A percentile compares a stretch with the other conserved stretches of the same genome.
These are phyloP conservation scores for Puma concolor DNA, from an alignment of 2,113 vertebrate genomes.

Conservation along the genomic window DNA sequence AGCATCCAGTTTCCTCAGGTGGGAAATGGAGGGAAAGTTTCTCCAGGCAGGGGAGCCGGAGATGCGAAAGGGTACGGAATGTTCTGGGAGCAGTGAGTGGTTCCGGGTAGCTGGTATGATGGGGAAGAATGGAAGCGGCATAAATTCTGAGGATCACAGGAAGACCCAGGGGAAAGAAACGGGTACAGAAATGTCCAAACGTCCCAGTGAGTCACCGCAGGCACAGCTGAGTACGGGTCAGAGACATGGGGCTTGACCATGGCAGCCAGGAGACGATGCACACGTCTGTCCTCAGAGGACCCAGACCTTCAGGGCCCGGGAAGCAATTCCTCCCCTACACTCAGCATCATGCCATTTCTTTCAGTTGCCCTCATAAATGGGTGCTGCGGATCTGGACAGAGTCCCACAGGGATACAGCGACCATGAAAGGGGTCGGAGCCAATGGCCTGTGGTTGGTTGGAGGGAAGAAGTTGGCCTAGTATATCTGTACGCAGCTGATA, in stretches of 20 bases:
- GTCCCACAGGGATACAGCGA: too few relatives aligned
- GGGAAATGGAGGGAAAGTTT: background rate
- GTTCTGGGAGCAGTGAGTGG: background rate
- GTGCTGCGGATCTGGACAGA: background rate
- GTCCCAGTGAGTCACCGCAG: background rate
- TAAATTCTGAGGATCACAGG: background rate
- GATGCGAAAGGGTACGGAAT: rapidly evolving
- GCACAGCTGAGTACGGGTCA: too few relatives aligned
- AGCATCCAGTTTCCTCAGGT: background rate
- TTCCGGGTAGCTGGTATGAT: background rate
- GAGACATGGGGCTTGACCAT: background rate
- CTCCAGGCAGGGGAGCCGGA: background rate
- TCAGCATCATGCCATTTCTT: background rate
- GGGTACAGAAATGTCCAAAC: background rate
- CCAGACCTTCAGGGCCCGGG: background rate
- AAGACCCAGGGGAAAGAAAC: background rate
- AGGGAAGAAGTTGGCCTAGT: background rate
- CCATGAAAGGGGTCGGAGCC: background rate
- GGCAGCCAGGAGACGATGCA: background rate
- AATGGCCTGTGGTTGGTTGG: too few relatives aligned
- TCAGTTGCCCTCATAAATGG: background rate
- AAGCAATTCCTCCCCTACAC: background rate
- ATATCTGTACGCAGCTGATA: background rate
- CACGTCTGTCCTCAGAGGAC: background rate
- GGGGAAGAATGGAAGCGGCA: rapidly evolving